A percentile compares a stretch with the other conserved stretches of the same genome.
These are phyloP conservation scores for Torymus texanus DNA, from an alignment of 2,888 invertebrate species.

Conservation along the genomic window DNA sequence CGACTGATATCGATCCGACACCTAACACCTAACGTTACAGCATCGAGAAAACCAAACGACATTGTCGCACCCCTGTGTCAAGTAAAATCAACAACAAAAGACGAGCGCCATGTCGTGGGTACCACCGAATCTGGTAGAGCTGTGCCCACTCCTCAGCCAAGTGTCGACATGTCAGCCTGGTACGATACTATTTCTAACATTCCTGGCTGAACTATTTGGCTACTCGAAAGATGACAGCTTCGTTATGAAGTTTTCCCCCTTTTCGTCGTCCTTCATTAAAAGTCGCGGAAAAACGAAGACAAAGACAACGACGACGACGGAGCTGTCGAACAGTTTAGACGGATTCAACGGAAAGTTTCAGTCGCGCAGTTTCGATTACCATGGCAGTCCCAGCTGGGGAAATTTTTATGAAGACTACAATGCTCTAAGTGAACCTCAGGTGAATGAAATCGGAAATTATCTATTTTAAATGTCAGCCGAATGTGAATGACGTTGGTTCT, in stretches of 20 bases:
- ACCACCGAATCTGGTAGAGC: conserved; percentile 78
- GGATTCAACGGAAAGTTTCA: background rate
- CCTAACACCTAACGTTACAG: background rate
- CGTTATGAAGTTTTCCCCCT: background rate
- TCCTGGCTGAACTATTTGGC: conserved; percentile 79
- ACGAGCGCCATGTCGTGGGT: conserved; percentile 74
- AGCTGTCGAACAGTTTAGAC: too few relatives aligned
- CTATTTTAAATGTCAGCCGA: too few relatives aligned
- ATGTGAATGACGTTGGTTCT: too few relatives aligned
- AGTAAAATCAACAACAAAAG: background rate
- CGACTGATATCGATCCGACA: too few relatives aligned
- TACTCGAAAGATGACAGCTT: conserved; percentile 73
- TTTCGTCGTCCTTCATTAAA: too few relatives aligned
- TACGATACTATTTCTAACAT: conserved; percentile 79
- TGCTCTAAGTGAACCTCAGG: background rate
- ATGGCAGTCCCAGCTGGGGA: background rate
- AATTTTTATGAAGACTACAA: conserved; percentile 7
- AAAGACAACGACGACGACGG: too few relatives aligned
- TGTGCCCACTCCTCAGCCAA: conserved; percentile 77
- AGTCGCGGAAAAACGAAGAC: too few relatives aligned
- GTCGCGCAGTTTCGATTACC: conserved; percentile 30
- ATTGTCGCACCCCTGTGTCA: too few relatives aligned
- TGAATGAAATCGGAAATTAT: background rate
- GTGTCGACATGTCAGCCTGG: conserved; percentile 79
- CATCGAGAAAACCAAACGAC: background rate